Conservation (phyloP, 2,113 vertebrate species). For the Oxygymnocypris stewartii region DNA sequence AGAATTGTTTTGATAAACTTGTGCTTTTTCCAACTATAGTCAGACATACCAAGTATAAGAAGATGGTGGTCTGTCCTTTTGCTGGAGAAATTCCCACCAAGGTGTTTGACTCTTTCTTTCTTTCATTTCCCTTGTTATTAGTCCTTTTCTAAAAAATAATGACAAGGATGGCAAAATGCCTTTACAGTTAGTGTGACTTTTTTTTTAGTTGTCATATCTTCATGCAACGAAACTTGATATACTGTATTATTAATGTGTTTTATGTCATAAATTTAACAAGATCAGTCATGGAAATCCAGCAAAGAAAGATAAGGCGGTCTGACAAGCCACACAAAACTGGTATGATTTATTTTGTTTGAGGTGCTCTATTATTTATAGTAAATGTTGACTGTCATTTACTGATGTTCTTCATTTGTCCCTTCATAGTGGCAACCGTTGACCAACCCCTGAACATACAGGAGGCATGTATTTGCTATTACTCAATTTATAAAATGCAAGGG, state of each 20-base stretch:
- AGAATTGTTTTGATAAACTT: constrained; percentile 2
- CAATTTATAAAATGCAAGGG: too few species aligned
- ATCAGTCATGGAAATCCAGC: too few species aligned
- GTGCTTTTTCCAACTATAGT: neutral
- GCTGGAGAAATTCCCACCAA: neutral
- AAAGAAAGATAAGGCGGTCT: neutral
- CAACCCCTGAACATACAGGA: neutral
- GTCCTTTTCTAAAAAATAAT: too few species aligned
- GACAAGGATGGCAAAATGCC: too few species aligned
- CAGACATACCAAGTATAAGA: neutral
- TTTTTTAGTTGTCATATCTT: too few species aligned
- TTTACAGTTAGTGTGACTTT: too few species aligned
- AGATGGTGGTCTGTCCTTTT: neutral
- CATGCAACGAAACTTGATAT: too few species aligned
- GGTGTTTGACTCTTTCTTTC: neutral
- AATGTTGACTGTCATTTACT: neutral
- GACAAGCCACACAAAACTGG: neutral
- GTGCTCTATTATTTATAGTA: neutral
- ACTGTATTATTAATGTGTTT: too few species aligned
- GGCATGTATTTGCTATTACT: too few species aligned
- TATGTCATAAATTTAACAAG: too few species aligned
- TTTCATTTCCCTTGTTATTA: too few species aligned
- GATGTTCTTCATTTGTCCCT: neutral
- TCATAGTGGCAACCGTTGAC: neutral
- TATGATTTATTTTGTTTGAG: neutral